Evolutionary conservation across 2,113 vertebrate genomes (phyloP), one percentile per base, ranked within the genome.

Genomic region (Pterophyllum scalare): DNA sequence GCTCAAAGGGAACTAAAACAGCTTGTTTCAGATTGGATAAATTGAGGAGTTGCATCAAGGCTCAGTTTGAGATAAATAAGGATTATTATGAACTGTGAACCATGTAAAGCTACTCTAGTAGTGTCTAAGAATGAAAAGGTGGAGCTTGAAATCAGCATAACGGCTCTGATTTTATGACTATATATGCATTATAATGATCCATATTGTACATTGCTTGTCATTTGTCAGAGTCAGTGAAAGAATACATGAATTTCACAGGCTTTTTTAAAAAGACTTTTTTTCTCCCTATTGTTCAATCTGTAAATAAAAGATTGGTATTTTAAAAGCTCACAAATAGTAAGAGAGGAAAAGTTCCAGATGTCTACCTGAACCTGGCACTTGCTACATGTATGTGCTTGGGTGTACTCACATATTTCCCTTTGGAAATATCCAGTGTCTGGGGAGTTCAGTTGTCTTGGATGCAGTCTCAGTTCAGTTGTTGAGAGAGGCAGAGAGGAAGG

Each of bases 371-470:
- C 33, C 6, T 20, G n/a, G 38, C 57, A 19, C 0, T 33, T 64
- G 61, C 75, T 2, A 11, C 54, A 28, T 59, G 61, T 70, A 59
- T 46, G 5, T 35, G 22, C 28, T 52, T 77, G 38, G 65, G 54
- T 20, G 59, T 70, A 61, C 81, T 59, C 52, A 13, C 75, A 56
- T 76, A 59, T 75, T 77, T 92, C 87, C 86, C 84, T 3, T n/a
- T 79, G 88, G 86, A 84, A 80, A 78, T 40, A 38, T 15, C 28
- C 17, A 17, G 43, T 40, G 79, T 85, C 91, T 54, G 74, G 93
- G 93, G 95, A 93, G 64, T 81, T 59, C 7, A 24, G 95, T 96
- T 87, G 96, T 93, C 95, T 91, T 95, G 96, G 95, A 90, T 91
- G 90, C 91, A 75, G 83, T 77, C 64, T 92, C 80, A 86, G 81